Conservation (phyloP, 1,140 invertebrate species). For the Bombus breviceps region DNA sequence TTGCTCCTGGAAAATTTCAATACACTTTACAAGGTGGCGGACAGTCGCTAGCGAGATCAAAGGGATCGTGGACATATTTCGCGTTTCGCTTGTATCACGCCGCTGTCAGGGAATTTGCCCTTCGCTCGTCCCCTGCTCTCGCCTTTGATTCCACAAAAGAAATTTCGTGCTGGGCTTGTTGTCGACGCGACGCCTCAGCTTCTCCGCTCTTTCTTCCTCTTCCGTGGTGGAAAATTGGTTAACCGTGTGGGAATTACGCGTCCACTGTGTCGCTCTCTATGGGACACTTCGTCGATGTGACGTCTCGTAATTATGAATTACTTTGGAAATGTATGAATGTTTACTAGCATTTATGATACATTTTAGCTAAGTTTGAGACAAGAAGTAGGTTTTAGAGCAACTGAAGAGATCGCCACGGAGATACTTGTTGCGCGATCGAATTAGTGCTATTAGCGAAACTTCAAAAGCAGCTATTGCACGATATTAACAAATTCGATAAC, state of each 20-base stretch:
- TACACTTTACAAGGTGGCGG: constrained; percentile 65
- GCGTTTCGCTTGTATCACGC: constrained; percentile 61
- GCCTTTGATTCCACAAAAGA: constrained; percentile 63
- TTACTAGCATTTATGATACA: background rate
- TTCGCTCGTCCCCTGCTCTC: constrained; percentile 34
- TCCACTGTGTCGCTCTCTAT: background rate
- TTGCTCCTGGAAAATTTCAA: constrained; percentile 70
- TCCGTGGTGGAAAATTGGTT: constrained; percentile 26
- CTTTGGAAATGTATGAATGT: too few relatives aligned
- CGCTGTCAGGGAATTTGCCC: constrained; percentile 57
- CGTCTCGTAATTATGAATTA: background rate
- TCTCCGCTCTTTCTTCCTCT: background rate
- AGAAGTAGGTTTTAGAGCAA: fast-evolving
- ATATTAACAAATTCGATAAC: too few relatives aligned
- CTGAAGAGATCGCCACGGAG: too few relatives aligned
- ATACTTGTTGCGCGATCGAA: too few relatives aligned
- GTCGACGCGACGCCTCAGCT: constrained; percentile 39
- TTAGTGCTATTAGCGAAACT: too few relatives aligned
- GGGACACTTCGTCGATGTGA: background rate
- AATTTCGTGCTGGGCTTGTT: constrained; percentile 51
- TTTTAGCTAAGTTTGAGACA: too few relatives aligned
- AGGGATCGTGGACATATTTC: constrained; percentile 64
- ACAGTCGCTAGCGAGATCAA: constrained; percentile 69
- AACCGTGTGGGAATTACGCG: constrained; percentile 13
- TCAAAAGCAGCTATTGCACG: too few relatives aligned